Conservation (phyloP, 2,797 vertebrate genomes). For the Crocodylus rhombifer region DNA sequence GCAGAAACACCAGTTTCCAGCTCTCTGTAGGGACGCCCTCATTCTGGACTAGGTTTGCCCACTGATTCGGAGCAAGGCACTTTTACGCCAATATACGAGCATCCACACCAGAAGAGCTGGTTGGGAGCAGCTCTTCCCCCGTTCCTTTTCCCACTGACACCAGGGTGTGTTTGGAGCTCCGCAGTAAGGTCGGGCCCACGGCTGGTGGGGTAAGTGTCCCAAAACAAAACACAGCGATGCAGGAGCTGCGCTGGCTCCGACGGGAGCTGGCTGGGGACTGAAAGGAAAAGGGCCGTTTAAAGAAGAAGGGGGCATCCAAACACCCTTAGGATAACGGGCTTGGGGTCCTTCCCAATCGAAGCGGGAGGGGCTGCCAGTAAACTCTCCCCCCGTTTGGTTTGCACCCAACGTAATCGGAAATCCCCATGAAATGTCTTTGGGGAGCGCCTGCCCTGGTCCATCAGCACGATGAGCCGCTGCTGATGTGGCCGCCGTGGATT, state of each 20-base stretch:
- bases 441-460: constrained; percentile 25
- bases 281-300: neutral
- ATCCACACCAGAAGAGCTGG: too few relatives aligned
- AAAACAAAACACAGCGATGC: too few relatives aligned
- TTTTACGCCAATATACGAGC: too few relatives aligned
- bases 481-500: constrained; percentile 67
- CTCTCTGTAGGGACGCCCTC: too few relatives aligned
- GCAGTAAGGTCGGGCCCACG: fast-evolving
- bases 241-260: neutral
- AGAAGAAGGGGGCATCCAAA: fast-evolving
- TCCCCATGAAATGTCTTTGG: constrained; percentile 23
- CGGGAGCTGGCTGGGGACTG: neutral
- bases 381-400: constrained; percentile 14
- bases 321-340: neutral
- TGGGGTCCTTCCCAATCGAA: neutral
- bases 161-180: neutral
- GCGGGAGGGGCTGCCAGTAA: neutral
- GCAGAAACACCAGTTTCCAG: neutral
- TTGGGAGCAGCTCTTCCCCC: too few relatives aligned
- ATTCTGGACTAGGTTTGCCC: too few relatives aligned
- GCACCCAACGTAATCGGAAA: neutral
- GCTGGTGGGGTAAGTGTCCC: neutral
- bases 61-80: too few relatives aligned
- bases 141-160: neutral
- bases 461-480: constrained; percentile 64